Base-by-base conservation (phyloP, 2,113 vertebrate genomes). In the Galeopterus variegatus region DNA sequence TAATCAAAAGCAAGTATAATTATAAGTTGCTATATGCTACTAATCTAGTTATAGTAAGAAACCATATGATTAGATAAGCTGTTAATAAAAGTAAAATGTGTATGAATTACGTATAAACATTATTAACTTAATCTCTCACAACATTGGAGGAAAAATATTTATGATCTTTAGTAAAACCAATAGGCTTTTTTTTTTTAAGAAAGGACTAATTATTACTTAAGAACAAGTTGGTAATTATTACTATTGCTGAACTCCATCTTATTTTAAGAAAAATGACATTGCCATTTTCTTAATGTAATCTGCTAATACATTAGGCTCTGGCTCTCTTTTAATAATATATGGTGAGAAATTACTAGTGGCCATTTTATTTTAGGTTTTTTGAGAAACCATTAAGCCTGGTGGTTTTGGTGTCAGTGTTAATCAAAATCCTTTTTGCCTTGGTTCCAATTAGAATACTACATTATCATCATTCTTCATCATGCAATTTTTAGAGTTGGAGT, bases 31-130 rank as follows among this genome's bases (percentile, higher is more conserved):
- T 98, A 88, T 99, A 93, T 98, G 90, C 95, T 97, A 97, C 89
- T 69, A 15, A 96, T 93, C 96, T 94, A 98, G 80, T 97, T 96
- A 97, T 92, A 97, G 54, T 95, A 98, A 97, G 93, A 95, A 97
- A 97, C 96, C 97, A 97, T 84, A 92, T 98, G 97, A 98, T 97
- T 98, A 96, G 94, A 95, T 98, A 98, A 98, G 94, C 98, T 98
- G 86, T 98, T 97, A 98, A 96, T 98, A 98, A 98, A 98, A 97
- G 94, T 97, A 98, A 98, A 93, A 95, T 97, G 93, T 96, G 73
- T 97, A 95, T 98, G 84, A 97, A 96, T 73, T 98, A 98, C 73
- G 88, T 98, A 97, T 97, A 98, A 98, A 94, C 28, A 95, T 95
- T 18, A 95, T 98, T 97, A 97, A 96, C 62, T 96, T 97, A 97